These are phyloP conservation scores for Pterostichus niger DNA, from an alignment of 2,888 invertebrate genomes.

Conservation along the genomic window DNA sequence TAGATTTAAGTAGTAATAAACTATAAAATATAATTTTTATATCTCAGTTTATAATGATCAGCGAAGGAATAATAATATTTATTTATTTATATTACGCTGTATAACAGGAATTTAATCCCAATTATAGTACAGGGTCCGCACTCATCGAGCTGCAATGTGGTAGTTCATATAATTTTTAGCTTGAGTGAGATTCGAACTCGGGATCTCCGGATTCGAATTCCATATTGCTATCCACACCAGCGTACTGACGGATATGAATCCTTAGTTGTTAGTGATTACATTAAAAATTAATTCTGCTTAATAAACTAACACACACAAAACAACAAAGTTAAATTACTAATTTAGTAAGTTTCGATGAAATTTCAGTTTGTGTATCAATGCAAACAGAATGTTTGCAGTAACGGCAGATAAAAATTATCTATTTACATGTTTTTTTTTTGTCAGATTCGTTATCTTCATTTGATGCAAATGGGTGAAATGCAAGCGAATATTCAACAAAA, in stretches of 20 bases:
- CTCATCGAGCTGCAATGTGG: too few relatives aligned
- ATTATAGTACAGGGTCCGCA: too few relatives aligned
- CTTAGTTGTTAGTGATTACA: background rate
- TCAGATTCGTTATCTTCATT: slow-evolving; percentile 20
- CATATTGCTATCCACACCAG: too few relatives aligned
- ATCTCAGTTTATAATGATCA: slow-evolving; percentile 5
- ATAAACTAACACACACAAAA: slow-evolving; percentile 2
- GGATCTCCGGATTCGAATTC: too few relatives aligned
- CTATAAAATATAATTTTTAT: background rate
- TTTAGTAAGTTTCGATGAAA: background rate
- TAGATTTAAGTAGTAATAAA: slow-evolving; percentile 5
- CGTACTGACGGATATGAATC: too few relatives aligned
- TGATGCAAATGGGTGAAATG: background rate
- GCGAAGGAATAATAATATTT: too few relatives aligned
- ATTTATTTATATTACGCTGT: too few relatives aligned
- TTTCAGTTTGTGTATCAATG: slow-evolving; percentile 7
- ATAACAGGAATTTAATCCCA: too few relatives aligned
- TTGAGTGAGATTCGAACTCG: too few relatives aligned
- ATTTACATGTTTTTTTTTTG: slow-evolving; percentile 15
- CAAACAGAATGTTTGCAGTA: background rate
- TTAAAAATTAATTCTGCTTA: background rate
- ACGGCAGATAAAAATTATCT: slow-evolving; percentile 34
- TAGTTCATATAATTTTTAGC: too few relatives aligned
- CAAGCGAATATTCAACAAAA: background rate
- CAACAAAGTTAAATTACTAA: background rate